Percentiles rank a stretch among this genome's conserved stretches.
These are phyloP conservation scores for Takifugu bimaculatus DNA, from an alignment of 2,113 vertebrate species.

Conservation along the genomic window DNA sequence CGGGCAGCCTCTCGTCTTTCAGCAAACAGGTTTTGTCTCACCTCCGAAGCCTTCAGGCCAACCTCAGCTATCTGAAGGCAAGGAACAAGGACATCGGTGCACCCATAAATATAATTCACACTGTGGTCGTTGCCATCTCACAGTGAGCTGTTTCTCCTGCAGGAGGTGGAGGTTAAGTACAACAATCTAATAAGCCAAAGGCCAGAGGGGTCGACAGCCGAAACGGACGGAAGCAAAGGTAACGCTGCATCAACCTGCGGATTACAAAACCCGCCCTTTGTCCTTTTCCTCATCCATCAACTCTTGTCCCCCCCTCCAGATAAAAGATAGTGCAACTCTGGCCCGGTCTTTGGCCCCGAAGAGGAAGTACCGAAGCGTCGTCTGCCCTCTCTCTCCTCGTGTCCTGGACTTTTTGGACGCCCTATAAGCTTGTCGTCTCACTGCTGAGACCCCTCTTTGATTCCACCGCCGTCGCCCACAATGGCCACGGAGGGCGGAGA, in stretches of 20 bases:
- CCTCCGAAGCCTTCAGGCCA: constrained; percentile 84
- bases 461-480: constrained; percentile 22
- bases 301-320: constrained; percentile 44
- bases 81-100: neutral
- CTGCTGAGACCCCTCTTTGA: constrained; percentile 53
- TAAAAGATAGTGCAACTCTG: constrained; percentile 70
- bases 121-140: constrained; percentile 2
- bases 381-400: constrained; percentile 45
- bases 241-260: constrained; percentile 8
- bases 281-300: constrained; percentile 3
- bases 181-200: constrained; percentile 82
- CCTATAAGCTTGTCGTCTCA: constrained; percentile 69
- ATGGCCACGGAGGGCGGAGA: constrained; percentile 48
- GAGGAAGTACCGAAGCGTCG: constrained; percentile 44
- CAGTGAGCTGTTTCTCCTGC: constrained; percentile 28
- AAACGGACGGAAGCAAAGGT: constrained; percentile 84
- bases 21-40: constrained; percentile 85
- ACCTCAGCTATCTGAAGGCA: constrained; percentile 82
- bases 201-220: constrained; percentile 79
- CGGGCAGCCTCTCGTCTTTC: constrained; percentile 69
- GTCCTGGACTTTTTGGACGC: constrained; percentile 67
- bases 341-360: constrained; percentile 48
- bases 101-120: no score
- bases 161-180: constrained; percentile 92
- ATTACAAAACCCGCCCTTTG: neutral